Evolutionary conservation across 2,113 vertebrate genomes (phyloP), one percentile per base, ranked within the genome.

Genomic region (Aplodontia rufa): DNA sequence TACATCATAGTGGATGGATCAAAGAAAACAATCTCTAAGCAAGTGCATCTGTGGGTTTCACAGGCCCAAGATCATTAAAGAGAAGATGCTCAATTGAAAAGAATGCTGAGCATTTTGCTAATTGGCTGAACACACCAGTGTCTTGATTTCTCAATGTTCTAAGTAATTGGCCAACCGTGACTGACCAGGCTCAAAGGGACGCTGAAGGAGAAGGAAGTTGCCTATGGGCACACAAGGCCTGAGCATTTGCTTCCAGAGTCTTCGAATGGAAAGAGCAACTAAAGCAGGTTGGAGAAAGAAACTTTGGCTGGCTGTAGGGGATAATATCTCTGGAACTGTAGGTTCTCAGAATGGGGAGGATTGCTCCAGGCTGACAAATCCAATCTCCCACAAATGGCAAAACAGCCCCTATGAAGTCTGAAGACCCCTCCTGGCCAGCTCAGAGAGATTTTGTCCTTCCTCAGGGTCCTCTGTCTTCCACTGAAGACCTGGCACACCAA

Each of bases 11-110:
- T 74, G 37, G 79, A 72, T 49, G 75, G 82, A 89, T 80, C 35
- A 87, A 91, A 91, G 40, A 60, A 90, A 95, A 55, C 8, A 49
- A 74, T 68, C 72, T 94, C 47, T 90, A 95, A n/a, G 86, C 22
- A 4, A 72, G 80, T 62, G 17, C 19, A 49, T 60, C 42, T 92
- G 40, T 76, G 75, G 80, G 45, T 53, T 85, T 66, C 69, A 80
- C 45, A 80, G 30, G 24, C 81, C 91, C 47, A 66, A 58, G 58
- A 85, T 72, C 24, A 22, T 94, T 92, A 74, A 26, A 68, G 76
- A 92, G 26, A 75, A n/a, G 86, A 81, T 53, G 86, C 47, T 88
- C 86, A 60, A 30, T 19, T 74, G 68, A 82, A 42, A 85, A 71
- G 24, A 45, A 94, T n/a, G 14, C 78, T 72, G 71, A 40, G 45